These are phyloP conservation scores for Rhegmatorhina hoffmannsi DNA, from an alignment of 2,113 vertebrate genomes.

Conservation along the genomic window DNA sequence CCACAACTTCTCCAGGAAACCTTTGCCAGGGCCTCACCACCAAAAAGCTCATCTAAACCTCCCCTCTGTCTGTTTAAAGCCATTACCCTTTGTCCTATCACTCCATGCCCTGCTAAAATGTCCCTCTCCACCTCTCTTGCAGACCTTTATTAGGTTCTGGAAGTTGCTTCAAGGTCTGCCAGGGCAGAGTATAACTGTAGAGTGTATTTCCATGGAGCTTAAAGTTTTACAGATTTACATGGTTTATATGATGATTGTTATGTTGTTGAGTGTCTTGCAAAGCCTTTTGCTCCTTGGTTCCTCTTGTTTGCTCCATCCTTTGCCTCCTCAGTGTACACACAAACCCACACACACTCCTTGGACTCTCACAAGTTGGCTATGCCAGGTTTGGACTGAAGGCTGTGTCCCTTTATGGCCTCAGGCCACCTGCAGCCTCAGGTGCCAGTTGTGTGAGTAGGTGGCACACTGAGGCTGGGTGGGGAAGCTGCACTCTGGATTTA, in stretches of 20 bases:
- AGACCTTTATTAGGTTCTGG: background rate
- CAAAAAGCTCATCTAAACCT: background rate
- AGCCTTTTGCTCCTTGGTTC: background rate
- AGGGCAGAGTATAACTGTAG: background rate
- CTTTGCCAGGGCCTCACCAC: background rate
- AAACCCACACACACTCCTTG: background rate
- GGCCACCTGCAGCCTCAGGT: background rate
- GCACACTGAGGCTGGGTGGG: background rate
- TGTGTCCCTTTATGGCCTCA: background rate
- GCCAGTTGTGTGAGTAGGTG: background rate
- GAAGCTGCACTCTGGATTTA: background rate
- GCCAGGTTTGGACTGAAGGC: background rate
- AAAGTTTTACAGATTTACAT: background rate
- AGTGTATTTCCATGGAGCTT: background rate
- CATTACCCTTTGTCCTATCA: background rate
- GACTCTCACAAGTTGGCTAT: background rate
- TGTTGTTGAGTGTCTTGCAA: background rate
- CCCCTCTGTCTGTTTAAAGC: background rate
- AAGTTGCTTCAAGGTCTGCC: background rate
- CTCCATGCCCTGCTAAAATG: background rate
- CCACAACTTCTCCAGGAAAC: background rate
- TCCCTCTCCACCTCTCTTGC: background rate
- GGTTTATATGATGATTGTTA: accelerated
- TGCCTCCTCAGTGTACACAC: background rate
- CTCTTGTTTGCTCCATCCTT: background rate